phyloP scores from a whole-genome alignment of 2,888 invertebrate species.

The Lycocerus yunnanus region DNA sequence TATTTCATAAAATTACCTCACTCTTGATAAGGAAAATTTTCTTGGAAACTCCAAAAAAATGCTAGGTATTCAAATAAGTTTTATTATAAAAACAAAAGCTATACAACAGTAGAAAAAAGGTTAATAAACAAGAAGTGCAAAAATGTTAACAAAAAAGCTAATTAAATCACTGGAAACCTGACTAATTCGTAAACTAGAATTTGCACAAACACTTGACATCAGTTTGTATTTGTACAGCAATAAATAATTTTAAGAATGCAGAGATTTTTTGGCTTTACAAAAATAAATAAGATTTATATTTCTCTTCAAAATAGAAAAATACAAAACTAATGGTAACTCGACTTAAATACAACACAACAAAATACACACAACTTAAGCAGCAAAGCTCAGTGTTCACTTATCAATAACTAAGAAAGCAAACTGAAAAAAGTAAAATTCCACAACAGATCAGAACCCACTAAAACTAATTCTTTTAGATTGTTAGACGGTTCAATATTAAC shows the following conservation, averaged over 20 bases:
- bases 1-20: too few species aligned
- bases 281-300: neutral
- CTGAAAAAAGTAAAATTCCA: neutral
- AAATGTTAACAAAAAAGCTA: neutral
- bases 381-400: neutral
- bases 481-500: neutral
- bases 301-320: neutral
- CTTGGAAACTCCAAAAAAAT: neutral
- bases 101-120: neutral
- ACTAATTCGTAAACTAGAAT: neutral
- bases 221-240: neutral
- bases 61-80: neutral
- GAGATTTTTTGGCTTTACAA: neutral
- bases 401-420: neutral
- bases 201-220: too few species aligned
- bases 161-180: neutral
- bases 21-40: neutral
- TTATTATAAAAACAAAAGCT: neutral
- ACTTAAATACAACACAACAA: neutral
- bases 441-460: neutral
- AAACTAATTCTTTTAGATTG: neutral
- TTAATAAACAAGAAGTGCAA: neutral
- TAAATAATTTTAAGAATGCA: neutral
- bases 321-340: neutral
- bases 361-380: neutral